A percentile compares a stretch with the other conserved stretches of the same genome.
Conservation (phyloP, 2,888 invertebrate genomes). For the Alloscopus bannaensis region DNA sequence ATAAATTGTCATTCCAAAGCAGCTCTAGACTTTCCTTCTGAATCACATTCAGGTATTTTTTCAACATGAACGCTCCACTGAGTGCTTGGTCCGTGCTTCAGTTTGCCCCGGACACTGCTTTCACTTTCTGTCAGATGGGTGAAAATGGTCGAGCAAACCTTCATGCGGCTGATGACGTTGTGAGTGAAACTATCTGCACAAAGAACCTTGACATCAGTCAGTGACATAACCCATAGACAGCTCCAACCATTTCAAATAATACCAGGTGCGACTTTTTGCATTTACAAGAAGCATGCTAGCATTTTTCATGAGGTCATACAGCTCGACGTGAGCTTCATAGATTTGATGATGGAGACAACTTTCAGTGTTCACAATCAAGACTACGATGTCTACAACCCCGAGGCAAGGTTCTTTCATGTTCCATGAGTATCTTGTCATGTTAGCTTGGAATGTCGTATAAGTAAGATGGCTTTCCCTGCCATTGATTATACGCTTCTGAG, state of each 20-base stretch:
- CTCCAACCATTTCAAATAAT: conserved; percentile 10
- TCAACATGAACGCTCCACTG: too few species aligned
- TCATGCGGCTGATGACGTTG: not conserved
- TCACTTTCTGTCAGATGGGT: not conserved
- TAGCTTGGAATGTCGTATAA: too few species aligned
- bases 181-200: not conserved
- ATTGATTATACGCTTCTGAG: too few species aligned
- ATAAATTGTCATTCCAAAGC: not conserved
- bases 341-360: conserved; percentile 11
- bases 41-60: too few species aligned
- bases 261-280: not conserved
- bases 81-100: too few species aligned
- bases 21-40: not conserved
- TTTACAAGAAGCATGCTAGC: conserved; percentile 1
- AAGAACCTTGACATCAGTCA: conserved; percentile 18
- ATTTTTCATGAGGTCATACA: not conserved
- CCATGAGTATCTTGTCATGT: not conserved
- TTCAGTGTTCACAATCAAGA: conserved; percentile 7
- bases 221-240: not conserved
- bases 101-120: not conserved
- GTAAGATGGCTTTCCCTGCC: too few species aligned
- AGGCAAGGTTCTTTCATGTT: conserved; percentile 1
- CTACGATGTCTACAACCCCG: conserved; percentile 30
- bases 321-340: not conserved
- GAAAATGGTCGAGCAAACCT: not conserved